Evolutionary conservation across 2,113 vertebrate species (phyloP).

Genomic region (Protobothrops mucrosquamatus): DNA sequence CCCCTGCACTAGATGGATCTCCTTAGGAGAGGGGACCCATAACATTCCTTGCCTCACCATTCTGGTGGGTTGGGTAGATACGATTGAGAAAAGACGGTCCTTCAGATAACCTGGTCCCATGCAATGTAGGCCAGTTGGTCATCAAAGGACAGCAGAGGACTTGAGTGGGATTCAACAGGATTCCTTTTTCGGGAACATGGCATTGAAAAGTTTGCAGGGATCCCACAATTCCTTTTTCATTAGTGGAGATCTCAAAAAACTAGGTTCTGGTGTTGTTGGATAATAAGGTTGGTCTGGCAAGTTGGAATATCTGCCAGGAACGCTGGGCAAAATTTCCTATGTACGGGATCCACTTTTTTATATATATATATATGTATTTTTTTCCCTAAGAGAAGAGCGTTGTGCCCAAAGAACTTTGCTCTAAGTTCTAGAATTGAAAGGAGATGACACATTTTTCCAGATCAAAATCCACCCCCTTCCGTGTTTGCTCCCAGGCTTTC

Average conservation of each 20-base stretch:
- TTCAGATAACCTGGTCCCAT: no score
- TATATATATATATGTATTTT: no score
- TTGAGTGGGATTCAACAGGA: neutral
- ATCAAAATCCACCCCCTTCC: neutral
- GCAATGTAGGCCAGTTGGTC: no score
- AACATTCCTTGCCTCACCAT: no score
- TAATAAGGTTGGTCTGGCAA: neutral
- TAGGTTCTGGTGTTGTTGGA: no score
- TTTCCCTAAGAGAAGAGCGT: neutral
- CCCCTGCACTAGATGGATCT: no score
- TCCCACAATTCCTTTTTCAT: neutral
- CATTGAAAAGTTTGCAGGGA: neutral
- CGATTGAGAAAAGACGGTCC: no score
- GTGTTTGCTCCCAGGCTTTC: neutral
- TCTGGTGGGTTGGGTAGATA: no score
- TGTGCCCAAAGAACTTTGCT: neutral
- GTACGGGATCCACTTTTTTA: neutral
- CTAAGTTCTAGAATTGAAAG: neutral
- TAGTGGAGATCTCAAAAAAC: neutral
- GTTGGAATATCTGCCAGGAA: neutral
- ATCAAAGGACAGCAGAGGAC: neutral
- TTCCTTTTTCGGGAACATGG: neutral
- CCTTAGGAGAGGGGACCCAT: no score
- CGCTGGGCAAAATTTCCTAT: neutral
- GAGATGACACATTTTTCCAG: neutral